Evolutionary conservation across 2,888 invertebrate species (phyloP).

Genomic region (Craniophora ligustri): DNA sequence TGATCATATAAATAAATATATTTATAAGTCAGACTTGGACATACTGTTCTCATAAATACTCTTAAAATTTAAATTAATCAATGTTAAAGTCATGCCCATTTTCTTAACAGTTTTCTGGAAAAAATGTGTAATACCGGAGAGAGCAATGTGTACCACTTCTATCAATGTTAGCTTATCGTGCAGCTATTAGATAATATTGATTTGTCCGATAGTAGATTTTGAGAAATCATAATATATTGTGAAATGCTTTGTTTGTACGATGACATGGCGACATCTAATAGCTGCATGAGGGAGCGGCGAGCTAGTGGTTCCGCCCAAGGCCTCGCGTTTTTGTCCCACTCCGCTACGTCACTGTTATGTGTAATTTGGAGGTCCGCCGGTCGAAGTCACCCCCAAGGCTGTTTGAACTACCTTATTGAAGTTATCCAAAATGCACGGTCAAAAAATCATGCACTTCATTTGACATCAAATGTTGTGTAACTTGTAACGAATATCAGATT

Average conservation of each 20-base stretch:
- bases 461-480: constrained; percentile 39
- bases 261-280: constrained; percentile 55
- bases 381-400: constrained; percentile 77
- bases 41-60: constrained; percentile 42
- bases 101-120: constrained; percentile 18
- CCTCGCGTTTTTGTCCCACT: constrained; percentile 79
- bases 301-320: constrained; percentile 62
- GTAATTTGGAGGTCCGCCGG: constrained; percentile 88
- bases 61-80: constrained; percentile 21
- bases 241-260: constrained; percentile 33
- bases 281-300: constrained; percentile 72
- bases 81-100: constrained; percentile 25
- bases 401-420: constrained; percentile 56
- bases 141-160: constrained; percentile 55
- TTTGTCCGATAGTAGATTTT: constrained; percentile 34
- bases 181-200: constrained; percentile 57
- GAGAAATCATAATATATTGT: constrained; percentile 20
- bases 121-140: constrained; percentile 35
- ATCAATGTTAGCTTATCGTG: constrained; percentile 57
- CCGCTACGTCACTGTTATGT: constrained; percentile 85
- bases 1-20: constrained; percentile 21
- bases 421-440: constrained; percentile 48
- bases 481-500: constrained; percentile 36
- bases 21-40: constrained; percentile 35
- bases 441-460: constrained; percentile 32